These are phyloP conservation scores for Cirrhinus molitorella DNA, from an alignment of 2,797 vertebrate genomes.

Conservation along the genomic window DNA sequence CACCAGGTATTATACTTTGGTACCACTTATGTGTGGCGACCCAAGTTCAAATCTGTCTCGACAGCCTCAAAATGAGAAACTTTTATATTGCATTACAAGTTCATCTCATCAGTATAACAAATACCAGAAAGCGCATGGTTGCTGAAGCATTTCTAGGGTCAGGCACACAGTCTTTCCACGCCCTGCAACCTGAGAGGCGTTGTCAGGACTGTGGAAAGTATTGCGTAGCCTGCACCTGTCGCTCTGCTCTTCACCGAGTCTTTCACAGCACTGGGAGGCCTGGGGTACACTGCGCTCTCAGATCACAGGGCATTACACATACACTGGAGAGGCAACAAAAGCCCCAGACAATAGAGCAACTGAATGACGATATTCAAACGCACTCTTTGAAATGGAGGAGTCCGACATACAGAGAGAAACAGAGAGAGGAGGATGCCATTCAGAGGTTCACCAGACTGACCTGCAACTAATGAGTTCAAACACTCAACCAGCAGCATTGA, in stretches of 20 bases:
- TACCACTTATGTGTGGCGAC: background rate
- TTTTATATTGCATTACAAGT: background rate
- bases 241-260: constrained; percentile 27
- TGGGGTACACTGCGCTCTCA: constrained; percentile 38
- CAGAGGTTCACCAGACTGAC: constrained; percentile 35
- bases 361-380: constrained; percentile 55
- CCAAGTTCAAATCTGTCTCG: background rate
- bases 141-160: constrained; percentile 16
- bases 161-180: constrained; percentile 32
- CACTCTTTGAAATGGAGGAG: constrained; percentile 59
- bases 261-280: constrained; percentile 49
- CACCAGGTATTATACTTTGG: background rate
- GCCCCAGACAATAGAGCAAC: constrained; percentile 44
- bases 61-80: background rate
- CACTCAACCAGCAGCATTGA: background rate
- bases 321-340: constrained; percentile 52
- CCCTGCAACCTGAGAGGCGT: constrained; percentile 54
- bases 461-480: constrained; percentile 13
- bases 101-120: background rate
- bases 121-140: background rate
- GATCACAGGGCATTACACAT: constrained; percentile 52
- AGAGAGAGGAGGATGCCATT: background rate
- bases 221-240: constrained; percentile 53
- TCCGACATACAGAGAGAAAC: constrained; percentile 17
- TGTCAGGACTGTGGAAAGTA: constrained; percentile 5